Conservation (phyloP, 2,113 vertebrate genomes). For the Vombatus ursinus region DNA sequence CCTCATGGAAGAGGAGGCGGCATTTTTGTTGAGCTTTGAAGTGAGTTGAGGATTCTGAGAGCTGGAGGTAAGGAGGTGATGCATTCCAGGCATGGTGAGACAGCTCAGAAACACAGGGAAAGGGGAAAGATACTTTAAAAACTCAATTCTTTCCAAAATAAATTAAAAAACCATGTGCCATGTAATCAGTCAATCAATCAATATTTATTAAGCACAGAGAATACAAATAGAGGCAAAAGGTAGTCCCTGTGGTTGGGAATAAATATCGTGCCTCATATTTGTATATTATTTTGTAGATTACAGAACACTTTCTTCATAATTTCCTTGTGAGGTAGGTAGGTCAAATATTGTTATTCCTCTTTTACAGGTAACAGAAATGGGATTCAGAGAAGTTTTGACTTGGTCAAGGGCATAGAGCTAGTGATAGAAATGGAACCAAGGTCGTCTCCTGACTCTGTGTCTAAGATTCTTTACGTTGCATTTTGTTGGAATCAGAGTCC, state of each 20-base stretch:
- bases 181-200: not conserved
- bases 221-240: not conserved
- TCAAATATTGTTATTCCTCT: not conserved
- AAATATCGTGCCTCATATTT: not conserved
- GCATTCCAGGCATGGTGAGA: not conserved
- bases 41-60: not conserved
- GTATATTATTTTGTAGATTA: not conserved
- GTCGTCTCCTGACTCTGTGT: not conserved
- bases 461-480: not conserved
- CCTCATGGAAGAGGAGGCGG: not conserved
- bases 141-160: not conserved
- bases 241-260: not conserved
- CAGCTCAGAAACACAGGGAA: not conserved
- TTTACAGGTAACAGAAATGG: not conserved
- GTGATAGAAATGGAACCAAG: not conserved
- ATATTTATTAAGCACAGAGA: not conserved
- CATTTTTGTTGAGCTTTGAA: not conserved
- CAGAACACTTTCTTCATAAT: not conserved
- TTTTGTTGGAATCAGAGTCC: not conserved
- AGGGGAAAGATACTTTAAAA: not conserved
- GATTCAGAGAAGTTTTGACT: not conserved
- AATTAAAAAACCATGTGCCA: not conserved
- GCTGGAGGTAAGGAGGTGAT: not conserved
- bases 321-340: not conserved
- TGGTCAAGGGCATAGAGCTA: not conserved